Evolutionary conservation across 1,140 invertebrate genomes (phyloP).

Genomic region (Monomorium pharaonis): DNA sequence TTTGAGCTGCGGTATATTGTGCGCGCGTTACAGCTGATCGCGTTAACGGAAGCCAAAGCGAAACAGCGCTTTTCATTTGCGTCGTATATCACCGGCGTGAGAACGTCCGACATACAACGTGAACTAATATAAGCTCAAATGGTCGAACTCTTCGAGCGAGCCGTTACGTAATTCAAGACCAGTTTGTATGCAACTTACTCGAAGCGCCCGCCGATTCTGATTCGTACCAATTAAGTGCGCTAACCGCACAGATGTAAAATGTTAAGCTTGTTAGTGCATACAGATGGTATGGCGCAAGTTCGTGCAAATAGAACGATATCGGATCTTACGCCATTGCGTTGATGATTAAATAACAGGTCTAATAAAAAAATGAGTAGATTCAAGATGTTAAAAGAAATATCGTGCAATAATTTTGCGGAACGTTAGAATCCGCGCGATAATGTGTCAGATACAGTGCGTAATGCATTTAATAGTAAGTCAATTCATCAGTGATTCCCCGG

Average conservation of each 20-base stretch:
- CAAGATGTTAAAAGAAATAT: background rate
- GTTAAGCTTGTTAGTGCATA: conserved; percentile 17
- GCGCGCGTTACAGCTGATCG: conserved; percentile 25
- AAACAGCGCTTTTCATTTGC: conserved; percentile 39
- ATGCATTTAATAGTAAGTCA: conserved; percentile 37
- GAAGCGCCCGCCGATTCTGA: background rate
- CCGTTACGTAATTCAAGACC: conserved; percentile 41
- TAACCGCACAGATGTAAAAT: conserved; percentile 1
- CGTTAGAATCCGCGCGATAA: background rate
- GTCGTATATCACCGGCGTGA: conserved; percentile 47
- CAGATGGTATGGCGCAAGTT: background rate
- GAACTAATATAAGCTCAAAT: conserved; percentile 61
- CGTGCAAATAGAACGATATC: background rate
- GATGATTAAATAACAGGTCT: background rate
- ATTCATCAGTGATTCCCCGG: conserved; percentile 32
- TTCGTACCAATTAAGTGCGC: conserved; percentile 62
- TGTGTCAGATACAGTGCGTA: background rate
- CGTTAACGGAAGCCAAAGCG: conserved; percentile 2
- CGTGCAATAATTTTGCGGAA: background rate
- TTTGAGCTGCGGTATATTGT: background rate
- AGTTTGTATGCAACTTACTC: conserved; percentile 44
- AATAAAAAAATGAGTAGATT: background rate
- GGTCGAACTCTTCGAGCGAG: conserved; percentile 49
- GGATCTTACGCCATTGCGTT: background rate
- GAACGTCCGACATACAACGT: conserved; percentile 7